phyloP scores from a whole-genome alignment of 2,113 vertebrate genomes.

The Tylochromis polylepis region DNA sequence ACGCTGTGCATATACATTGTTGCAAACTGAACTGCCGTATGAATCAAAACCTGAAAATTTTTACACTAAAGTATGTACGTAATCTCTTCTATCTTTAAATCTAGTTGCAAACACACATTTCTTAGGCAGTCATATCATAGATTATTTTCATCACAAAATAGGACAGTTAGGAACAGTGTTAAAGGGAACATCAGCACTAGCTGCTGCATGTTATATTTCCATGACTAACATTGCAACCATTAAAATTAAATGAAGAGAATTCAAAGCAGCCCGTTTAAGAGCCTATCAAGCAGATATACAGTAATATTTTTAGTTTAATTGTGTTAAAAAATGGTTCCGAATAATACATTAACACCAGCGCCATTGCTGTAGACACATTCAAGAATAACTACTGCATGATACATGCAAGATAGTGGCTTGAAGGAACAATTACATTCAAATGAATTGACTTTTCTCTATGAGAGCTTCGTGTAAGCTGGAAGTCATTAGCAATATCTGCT shows the following conservation, averaged over 20 bases:
- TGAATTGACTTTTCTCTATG: slow-evolving; percentile 38
- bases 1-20: not conserved
- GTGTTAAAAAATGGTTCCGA: not conserved
- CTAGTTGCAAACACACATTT: not conserved
- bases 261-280: not conserved
- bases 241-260: not conserved
- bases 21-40: not conserved
- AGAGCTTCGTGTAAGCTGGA: slow-evolving; percentile 39
- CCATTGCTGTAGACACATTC: not conserved
- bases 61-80: not conserved
- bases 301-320: not conserved
- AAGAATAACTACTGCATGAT: slow-evolving; percentile 15
- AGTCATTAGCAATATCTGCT: slow-evolving; percentile 70
- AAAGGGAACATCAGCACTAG: not conserved
- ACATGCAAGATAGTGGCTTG: not conserved
- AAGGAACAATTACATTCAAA: slow-evolving; percentile 42
- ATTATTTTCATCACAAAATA: not conserved
- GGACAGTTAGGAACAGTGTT: not conserved
- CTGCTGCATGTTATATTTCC: not conserved
- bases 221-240: not conserved
- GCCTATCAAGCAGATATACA: not conserved
- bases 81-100: not conserved
- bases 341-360: not conserved
- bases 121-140: not conserved
- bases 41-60: not conserved